Percentiles rank a stretch among this genome's conserved stretches.
These are phyloP conservation scores for Abscondita cerata DNA, from an alignment of 2,888 invertebrate species.

Conservation along the genomic window DNA sequence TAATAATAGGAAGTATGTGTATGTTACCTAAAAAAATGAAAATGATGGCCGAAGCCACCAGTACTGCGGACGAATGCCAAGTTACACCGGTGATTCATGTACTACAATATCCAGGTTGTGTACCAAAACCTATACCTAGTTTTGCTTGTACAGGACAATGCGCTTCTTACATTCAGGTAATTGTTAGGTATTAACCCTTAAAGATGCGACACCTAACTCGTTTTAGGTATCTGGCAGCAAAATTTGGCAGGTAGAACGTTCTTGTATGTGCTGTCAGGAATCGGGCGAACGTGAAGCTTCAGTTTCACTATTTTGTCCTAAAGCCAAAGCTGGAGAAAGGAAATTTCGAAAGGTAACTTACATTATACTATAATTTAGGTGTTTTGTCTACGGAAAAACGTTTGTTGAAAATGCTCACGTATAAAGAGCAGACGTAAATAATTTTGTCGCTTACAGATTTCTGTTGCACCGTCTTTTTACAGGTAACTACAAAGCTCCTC, in stretches of 20 bases:
- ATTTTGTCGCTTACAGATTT: conserved; percentile 5
- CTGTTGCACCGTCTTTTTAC: conserved; percentile 47
- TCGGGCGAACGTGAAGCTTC: conserved; percentile 91
- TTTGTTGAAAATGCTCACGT: no score
- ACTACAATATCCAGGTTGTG: conserved; percentile 88
- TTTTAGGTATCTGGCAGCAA: conserved; percentile 89
- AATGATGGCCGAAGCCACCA: conserved; percentile 51
- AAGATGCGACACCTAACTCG: conserved; percentile 12
- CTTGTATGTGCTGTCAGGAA: conserved; percentile 95
- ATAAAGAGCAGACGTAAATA: no score
- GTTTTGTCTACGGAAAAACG: no score
- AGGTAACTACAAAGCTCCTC: no score
- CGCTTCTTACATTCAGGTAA: conserved; percentile 90
- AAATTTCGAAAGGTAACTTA: conserved; percentile 80
- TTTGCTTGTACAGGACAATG: conserved; percentile 93
- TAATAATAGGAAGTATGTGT: conserved; percentile 53
- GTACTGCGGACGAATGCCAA: conserved; percentile 79
- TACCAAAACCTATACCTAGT: conserved; percentile 91
- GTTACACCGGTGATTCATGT: conserved; percentile 92
- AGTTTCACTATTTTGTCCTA: conserved; percentile 87
- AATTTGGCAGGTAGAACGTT: conserved; percentile 96
- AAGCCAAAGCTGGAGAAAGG: conserved; percentile 84
- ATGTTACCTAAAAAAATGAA: conserved; percentile 45
- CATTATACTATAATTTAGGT: no score
- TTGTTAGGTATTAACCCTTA: conserved; percentile 11